Conservation (phyloP, 2,888 invertebrate species). For the Oasisia sp. region DNA sequence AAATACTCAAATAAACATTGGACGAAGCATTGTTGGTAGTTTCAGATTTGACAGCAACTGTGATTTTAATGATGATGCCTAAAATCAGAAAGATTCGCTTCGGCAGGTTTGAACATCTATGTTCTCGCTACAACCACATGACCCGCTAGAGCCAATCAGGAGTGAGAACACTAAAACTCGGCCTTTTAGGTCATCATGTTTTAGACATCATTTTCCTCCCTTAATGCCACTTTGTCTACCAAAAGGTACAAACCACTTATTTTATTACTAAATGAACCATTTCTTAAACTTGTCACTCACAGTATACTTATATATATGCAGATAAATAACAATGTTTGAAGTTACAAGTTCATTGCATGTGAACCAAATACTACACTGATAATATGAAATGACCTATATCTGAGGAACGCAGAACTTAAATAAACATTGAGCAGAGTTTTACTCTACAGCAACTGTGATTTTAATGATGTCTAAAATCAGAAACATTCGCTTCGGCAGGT, state of each 20-base stretch:
- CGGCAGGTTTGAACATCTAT: constrained; percentile 17
- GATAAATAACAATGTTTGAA: no score
- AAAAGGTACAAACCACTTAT: neutral
- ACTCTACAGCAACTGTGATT: neutral
- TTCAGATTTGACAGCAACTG: neutral
- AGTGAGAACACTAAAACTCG: neutral
- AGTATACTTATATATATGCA: no score
- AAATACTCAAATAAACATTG: no score
- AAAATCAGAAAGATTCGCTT: neutral
- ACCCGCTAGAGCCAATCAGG: constrained; percentile 17
- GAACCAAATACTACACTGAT: no score
- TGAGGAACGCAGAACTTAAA: neutral
- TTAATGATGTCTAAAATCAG: neutral
- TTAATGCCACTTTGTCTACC: neutral
- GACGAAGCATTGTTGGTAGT: no score
- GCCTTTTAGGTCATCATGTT: neutral
- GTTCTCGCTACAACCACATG: constrained; percentile 3
- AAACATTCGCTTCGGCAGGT: neutral
- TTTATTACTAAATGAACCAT: neutral
- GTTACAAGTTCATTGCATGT: no score
- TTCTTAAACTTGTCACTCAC: no score
- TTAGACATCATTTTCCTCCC: neutral
- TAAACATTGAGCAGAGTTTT: neutral
- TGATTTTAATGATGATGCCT: neutral
- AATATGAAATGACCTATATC: no score